A percentile compares a stretch with the other conserved stretches of the same genome.
These are phyloP conservation scores for Muscidifurax raptorellus DNA, from an alignment of 1,140 invertebrate genomes.

Conservation along the genomic window DNA sequence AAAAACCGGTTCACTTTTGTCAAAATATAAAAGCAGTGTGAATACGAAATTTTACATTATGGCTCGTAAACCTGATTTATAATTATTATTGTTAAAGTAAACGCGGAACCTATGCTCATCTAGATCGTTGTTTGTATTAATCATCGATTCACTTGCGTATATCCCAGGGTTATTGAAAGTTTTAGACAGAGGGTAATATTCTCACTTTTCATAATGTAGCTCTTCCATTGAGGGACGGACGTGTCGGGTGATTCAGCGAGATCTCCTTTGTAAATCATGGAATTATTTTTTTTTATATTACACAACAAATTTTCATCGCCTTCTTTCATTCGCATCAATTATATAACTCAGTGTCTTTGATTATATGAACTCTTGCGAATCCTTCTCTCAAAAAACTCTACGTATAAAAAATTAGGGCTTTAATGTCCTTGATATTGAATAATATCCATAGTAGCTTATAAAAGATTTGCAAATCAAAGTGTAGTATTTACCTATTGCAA, in stretches of 20 bases:
- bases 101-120: background rate
- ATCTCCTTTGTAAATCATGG: background rate
- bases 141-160: background rate
- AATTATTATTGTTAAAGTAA: background rate
- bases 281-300: background rate
- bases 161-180: background rate
- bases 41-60: too few relatives aligned
- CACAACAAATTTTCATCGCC: background rate
- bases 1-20: too few relatives aligned
- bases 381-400: background rate
- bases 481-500: too few relatives aligned
- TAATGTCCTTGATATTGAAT: too few relatives aligned
- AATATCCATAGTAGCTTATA: too few relatives aligned
- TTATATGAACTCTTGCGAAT: background rate
- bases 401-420: background rate
- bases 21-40: too few relatives aligned
- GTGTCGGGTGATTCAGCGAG: slow-evolving; percentile 2
- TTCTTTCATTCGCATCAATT: background rate
- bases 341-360: background rate
- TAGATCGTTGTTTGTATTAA: background rate
- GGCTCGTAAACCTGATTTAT: too few relatives aligned
- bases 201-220: slow-evolving; percentile 39
- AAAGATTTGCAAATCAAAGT: too few relatives aligned
- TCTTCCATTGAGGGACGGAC: slow-evolving; percentile 5
- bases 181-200: background rate